Base-by-base conservation (phyloP, 92 coral and sea anemone genomes). In the Galaxea fascicularis region DNA sequence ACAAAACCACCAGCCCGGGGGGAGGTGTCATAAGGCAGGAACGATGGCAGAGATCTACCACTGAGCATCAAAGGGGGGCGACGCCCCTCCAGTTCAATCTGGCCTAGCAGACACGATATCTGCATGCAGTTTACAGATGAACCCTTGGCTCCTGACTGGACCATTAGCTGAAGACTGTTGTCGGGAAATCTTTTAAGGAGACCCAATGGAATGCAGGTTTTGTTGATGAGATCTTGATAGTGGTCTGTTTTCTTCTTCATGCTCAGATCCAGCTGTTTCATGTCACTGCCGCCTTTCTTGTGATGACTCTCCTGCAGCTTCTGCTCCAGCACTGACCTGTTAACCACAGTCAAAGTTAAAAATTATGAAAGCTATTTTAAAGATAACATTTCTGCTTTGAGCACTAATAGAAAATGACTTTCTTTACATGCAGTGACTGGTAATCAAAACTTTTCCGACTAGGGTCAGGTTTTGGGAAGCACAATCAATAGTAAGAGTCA, bases 1-100 rank as follows among this genome's bases (percentile, higher is more conserved):
- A 96, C 99, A 76, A 96, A 96, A 1, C 99, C 99, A 3, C 99
- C 99, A 26, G 99, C 99, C 73, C 99, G 86, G 49, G 99, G 98
- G 72, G 97, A 94, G 11, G 98, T 92, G 39, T 96, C 99, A 57
- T 96, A 96, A 20, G 99, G 99, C 29, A 88, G 87, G 74, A 96
- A 96, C 35, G 99, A 96, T 0, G 99, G 99, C 54, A 96, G 80
- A 18, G 99, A 96, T 21, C 96, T 95, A 5, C 99, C 99, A 51
- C 99, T 96, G 47, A 91, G 94, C 99, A 96, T 96, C 59, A 96
- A 65, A 49, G 98, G 99, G 17, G 99, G 99, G 20, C 99, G 92
- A 22, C 98, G 99, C 46, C 99, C 99, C 81, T 95, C 98, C 85
- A 95, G 73, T 74, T 95, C 98, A 71, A 95, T 95, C 92, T 91